Percentiles rank a stretch among this genome's conserved stretches.
Evolutionary conservation across 1,140 invertebrate genomes (phyloP).

Genomic region (Atopsyche davidsoni): DNA sequence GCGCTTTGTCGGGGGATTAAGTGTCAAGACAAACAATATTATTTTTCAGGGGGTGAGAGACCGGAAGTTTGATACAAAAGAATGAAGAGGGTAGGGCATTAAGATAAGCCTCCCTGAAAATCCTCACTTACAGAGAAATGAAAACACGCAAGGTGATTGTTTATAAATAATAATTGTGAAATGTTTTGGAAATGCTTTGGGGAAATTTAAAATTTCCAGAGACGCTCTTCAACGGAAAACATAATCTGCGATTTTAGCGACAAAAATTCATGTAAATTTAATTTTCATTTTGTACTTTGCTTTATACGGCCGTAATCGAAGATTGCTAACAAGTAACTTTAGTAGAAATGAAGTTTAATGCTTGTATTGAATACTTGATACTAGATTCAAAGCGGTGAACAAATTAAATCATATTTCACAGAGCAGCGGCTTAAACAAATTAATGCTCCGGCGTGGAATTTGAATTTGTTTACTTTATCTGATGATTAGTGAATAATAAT

Average conservation of each 20-base stretch:
- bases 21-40: slow-evolving; percentile 31
- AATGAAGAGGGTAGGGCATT: slow-evolving; percentile 18
- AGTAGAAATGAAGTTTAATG: no score
- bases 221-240: no score
- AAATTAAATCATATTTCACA: slow-evolving; percentile 14
- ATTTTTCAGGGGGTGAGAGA: slow-evolving; percentile 27
- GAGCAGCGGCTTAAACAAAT: slow-evolving; percentile 16
- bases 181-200: slow-evolving; percentile 5
- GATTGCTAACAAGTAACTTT: no score
- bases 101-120: slow-evolving; percentile 22
- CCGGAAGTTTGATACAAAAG: slow-evolving; percentile 28
- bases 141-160: slow-evolving; percentile 26
- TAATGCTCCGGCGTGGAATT: slow-evolving; percentile 14
- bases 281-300: no score
- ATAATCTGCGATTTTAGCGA: no score
- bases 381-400: no score
- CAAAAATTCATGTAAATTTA: no score
- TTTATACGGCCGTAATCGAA: no score
- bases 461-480: slow-evolving; percentile 26
- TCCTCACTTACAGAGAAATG: slow-evolving; percentile 12
- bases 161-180: slow-evolving; percentile 14
- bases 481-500: slow-evolving; percentile 23
- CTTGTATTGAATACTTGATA: not conserved
- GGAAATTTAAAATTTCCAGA: no score
- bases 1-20: slow-evolving; percentile 21